Evolutionary conservation across 2,888 invertebrate species (phyloP).

Genomic region (Melieria picta): DNA sequence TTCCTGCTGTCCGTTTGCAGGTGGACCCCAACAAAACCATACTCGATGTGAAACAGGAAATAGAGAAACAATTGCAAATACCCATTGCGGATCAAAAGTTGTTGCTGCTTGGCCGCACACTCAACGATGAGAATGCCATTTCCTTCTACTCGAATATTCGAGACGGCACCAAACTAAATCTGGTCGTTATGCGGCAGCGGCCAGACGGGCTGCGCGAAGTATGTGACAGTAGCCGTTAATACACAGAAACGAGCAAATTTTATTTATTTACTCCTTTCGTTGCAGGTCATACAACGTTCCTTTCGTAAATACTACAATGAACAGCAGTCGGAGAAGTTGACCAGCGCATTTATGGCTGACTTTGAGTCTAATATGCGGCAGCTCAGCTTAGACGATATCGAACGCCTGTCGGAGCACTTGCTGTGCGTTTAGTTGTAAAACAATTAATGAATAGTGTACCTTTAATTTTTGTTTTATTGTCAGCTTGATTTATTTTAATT

Average conservation of each 20-base stretch:
- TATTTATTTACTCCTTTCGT: constrained; percentile 63
- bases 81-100: constrained; percentile 77
- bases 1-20: constrained; percentile 54
- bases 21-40: constrained; percentile 71
- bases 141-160: constrained; percentile 77
- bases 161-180: constrained; percentile 78
- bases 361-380: constrained; percentile 60
- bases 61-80: constrained; percentile 73
- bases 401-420: constrained; percentile 56
- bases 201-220: constrained; percentile 71
- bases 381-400: constrained; percentile 63
- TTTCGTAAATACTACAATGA: constrained; percentile 71
- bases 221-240: not conserved
- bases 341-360: constrained; percentile 61
- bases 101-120: constrained; percentile 75
- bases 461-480: too few relatives aligned
- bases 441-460: too few relatives aligned
- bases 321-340: constrained; percentile 69
- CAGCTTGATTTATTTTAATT: too few relatives aligned
- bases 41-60: constrained; percentile 75
- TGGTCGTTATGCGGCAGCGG: constrained; percentile 74
- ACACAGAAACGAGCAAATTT: constrained; percentile 61
- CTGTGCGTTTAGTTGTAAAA: not conserved
- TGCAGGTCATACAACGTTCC: constrained; percentile 64
- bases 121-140: constrained; percentile 77